These are phyloP conservation scores for Lycophotia porphyrea DNA, from an alignment of 2,888 invertebrate genomes.

Conservation along the genomic window DNA sequence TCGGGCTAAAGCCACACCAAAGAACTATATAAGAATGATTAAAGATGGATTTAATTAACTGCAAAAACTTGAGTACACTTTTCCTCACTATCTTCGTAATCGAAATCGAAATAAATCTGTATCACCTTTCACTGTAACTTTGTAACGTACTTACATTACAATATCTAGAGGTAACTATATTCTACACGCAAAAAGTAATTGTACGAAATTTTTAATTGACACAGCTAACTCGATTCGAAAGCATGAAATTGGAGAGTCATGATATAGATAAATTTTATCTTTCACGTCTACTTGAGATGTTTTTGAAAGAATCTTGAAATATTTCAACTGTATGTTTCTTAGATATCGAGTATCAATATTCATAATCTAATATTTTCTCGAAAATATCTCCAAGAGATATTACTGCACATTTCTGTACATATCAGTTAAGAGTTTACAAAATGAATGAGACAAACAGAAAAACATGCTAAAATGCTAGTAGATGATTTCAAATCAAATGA, in stretches of 20 bases:
- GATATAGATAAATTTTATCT: constrained; percentile 67
- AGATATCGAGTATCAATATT: constrained; percentile 36
- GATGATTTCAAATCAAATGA: neutral
- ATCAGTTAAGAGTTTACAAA: neutral
- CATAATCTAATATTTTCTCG: constrained; percentile 13
- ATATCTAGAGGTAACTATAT: constrained; percentile 60
- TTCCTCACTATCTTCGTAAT: constrained; percentile 32
- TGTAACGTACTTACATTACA: constrained; percentile 63
- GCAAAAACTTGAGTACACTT: neutral
- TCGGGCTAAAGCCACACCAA: neutral
- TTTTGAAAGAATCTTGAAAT: constrained; percentile 41
- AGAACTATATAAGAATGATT: neutral
- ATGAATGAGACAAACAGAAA: neutral
- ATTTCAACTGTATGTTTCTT: constrained; percentile 4
- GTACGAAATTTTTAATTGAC: constrained; percentile 73
- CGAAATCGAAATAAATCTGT: constrained; percentile 52
- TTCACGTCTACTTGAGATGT: constrained; percentile 47
- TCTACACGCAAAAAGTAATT: constrained; percentile 80
- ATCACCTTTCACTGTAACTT: constrained; percentile 64
- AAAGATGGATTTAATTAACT: constrained; percentile 6
- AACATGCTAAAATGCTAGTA: neutral
- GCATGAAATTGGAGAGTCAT: constrained; percentile 75
- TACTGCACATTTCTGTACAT: neutral
- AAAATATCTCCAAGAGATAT: neutral
- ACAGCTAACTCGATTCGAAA: constrained; percentile 74